phyloP scores from a whole-genome alignment of 2,797 vertebrate genomes.

The Premnoplex brunnescens region DNA sequence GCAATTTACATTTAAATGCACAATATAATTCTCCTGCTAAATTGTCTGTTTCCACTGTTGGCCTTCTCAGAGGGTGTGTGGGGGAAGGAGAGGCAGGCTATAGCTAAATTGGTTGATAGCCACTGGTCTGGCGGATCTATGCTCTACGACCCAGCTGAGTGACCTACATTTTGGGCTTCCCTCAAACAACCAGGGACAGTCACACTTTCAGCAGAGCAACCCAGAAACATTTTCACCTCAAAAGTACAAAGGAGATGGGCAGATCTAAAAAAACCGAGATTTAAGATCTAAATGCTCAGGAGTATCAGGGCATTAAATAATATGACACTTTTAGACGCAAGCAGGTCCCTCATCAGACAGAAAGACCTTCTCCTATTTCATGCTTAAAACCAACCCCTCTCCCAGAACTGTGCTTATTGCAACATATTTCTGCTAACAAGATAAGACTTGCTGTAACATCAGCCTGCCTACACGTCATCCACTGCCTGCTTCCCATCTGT shows the following conservation, averaged over 20 bases:
- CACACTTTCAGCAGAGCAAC: neutral
- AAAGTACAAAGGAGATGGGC: neutral
- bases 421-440: conserved; percentile 56
- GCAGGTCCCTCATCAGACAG: neutral
- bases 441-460: conserved; percentile 59
- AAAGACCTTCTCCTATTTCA: neutral
- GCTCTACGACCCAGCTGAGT: neutral
- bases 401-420: conserved; percentile 15
- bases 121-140: neutral
- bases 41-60: neutral
- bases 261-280: neutral
- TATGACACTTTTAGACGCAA: neutral
- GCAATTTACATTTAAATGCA: conserved; percentile 47
- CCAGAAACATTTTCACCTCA: neutral
- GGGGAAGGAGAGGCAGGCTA: neutral
- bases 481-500: conserved; percentile 61
- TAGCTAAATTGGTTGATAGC: neutral
- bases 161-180: neutral
- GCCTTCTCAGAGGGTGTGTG: neutral
- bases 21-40: conserved; percentile 5
- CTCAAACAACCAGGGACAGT: neutral
- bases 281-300: neutral
- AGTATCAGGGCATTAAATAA: neutral
- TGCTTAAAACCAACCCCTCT: neutral
- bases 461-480: conserved; percentile 58